phyloP scores from a whole-genome alignment of 1,140 invertebrate genomes.

The Lutraria rhynchaena region DNA sequence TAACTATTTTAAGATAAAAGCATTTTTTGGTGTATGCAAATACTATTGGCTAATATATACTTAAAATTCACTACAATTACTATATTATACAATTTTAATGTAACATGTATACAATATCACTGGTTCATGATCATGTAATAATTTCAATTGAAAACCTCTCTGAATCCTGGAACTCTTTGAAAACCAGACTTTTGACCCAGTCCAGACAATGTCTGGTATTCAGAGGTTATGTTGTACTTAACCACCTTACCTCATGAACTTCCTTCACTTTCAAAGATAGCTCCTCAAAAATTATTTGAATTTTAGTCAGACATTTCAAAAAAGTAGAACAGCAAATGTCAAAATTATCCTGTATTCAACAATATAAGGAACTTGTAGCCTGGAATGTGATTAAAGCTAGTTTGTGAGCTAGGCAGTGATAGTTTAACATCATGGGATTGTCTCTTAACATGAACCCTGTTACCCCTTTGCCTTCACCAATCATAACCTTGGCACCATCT shows the following conservation, averaged over 20 bases:
- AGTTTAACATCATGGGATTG: slow-evolving; percentile 43
- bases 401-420: slow-evolving; percentile 44
- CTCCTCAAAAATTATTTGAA: slow-evolving; percentile 7
- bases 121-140: too few relatives aligned
- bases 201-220: too few relatives aligned
- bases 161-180: too few relatives aligned
- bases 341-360: slow-evolving; percentile 21
- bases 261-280: slow-evolving; percentile 28
- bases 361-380: slow-evolving; percentile 28
- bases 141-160: too few relatives aligned
- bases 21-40: too few relatives aligned
- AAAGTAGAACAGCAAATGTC: slow-evolving; percentile 40
- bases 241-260: slow-evolving; percentile 48
- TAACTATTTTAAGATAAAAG: not conserved
- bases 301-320: slow-evolving; percentile 19
- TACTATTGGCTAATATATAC: not conserved
- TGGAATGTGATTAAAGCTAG: slow-evolving; percentile 37
- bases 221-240: not conserved
- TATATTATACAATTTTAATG: not conserved
- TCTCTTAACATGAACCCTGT: slow-evolving; percentile 41
- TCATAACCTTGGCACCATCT: slow-evolving; percentile 56
- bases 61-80: not conserved
- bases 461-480: not conserved
- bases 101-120: too few relatives aligned
- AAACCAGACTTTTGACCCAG: too few relatives aligned